Evolutionary conservation across 37 sponge, comb jelly and placozoan species (phyloP).

Genomic region (Chondrilla cf. caribensis): DNA sequence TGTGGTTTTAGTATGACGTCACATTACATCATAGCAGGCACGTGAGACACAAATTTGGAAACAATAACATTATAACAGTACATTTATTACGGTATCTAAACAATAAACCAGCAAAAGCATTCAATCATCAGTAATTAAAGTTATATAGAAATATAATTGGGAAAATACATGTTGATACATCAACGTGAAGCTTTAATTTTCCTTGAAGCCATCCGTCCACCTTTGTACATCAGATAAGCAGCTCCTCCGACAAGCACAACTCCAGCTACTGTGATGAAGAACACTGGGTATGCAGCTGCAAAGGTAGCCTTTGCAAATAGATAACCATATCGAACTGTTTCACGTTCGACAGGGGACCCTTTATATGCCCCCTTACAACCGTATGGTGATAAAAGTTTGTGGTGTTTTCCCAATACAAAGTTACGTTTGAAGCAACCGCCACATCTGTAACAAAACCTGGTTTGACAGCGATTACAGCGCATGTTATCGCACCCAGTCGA

Average conservation of each 20-base stretch:
- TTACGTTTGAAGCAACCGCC: constrained; percentile 37
- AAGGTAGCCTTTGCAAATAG: constrained; percentile 43
- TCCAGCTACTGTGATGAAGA: constrained; percentile 46
- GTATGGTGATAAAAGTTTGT: constrained; percentile 30
- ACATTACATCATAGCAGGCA: too few species aligned
- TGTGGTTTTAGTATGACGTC: too few species aligned
- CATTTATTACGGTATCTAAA: too few species aligned
- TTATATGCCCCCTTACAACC: constrained; percentile 71
- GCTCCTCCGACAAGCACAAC: constrained; percentile 35
- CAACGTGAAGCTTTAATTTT: background rate
- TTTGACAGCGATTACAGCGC: constrained; percentile 70
- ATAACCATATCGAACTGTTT: constrained; percentile 42
- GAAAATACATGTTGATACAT: too few species aligned
- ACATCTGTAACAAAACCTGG: constrained; percentile 80
- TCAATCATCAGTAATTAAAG: too few species aligned
- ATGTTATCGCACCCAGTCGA: constrained; percentile 77
- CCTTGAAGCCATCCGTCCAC: background rate
- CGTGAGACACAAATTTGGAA: too few species aligned
- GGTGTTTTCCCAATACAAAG: constrained; percentile 51
- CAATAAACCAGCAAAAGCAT: too few species aligned
- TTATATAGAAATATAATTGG: too few species aligned
- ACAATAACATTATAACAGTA: too few species aligned
- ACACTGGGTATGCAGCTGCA: constrained; percentile 44
- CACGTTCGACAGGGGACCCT: constrained; percentile 17
- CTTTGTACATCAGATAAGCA: constrained; percentile 2